Evolutionary conservation across 2,888 invertebrate genomes (phyloP).

Genomic region (Drosophila mettleri): DNA sequence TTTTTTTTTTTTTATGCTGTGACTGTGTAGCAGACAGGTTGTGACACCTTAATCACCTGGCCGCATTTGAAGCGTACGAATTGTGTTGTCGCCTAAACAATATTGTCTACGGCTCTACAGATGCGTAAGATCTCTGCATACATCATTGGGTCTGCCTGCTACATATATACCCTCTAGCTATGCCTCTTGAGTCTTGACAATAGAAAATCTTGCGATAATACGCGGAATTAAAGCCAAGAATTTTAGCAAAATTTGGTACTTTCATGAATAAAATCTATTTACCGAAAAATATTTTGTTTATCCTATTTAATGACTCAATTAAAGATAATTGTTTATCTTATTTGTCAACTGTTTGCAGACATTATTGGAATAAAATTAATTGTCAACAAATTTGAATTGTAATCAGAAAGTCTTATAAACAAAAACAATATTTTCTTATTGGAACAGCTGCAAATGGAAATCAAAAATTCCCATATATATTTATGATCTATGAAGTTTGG

Average conservation of each 20-base stretch:
- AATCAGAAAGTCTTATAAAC: slow-evolving; percentile 2
- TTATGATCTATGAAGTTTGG: background rate
- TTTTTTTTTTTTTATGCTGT: slow-evolving; percentile 3
- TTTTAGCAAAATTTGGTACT: background rate
- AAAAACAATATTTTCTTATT: slow-evolving; percentile 11
- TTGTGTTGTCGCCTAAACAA: slow-evolving; percentile 47
- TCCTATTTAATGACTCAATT: background rate
- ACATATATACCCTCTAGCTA: slow-evolving; percentile 4
- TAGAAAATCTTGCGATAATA: background rate
- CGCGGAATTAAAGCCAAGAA: too few relatives aligned
- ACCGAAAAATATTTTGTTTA: background rate
- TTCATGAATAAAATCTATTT: background rate
- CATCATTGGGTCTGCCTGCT: background rate
- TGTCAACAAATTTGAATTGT: background rate
- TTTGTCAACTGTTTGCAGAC: background rate
- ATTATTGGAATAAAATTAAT: background rate
- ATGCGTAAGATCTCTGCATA: slow-evolving; percentile 7
- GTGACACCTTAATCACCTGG: slow-evolving; percentile 75
- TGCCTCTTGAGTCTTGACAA: slow-evolving; percentile 8
- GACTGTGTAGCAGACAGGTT: slow-evolving; percentile 28
- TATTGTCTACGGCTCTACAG: slow-evolving; percentile 34
- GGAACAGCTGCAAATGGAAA: slow-evolving; percentile 28
- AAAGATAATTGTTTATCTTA: background rate
- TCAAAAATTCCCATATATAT: background rate
- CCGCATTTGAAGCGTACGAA: slow-evolving; percentile 43